Percentiles rank a stretch among this genome's conserved stretches.
Evolutionary conservation across 2,888 invertebrate species (phyloP).

Genomic region (Caenorhabditis japonica): DNA sequence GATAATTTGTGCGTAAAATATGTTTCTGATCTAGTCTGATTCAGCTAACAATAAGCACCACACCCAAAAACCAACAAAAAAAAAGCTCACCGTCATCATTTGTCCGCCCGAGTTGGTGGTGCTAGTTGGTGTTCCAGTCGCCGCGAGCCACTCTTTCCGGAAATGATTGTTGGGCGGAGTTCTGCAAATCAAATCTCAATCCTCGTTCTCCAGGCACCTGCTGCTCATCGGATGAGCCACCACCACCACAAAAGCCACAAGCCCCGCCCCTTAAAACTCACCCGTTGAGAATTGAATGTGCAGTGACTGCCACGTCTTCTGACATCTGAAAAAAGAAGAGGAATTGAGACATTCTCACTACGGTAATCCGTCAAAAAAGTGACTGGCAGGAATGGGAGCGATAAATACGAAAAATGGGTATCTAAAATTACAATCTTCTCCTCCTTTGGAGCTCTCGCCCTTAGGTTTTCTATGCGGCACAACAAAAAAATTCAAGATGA

Average conservation of each 20-base stretch:
- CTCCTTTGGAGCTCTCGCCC: not conserved
- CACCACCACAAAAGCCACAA: no score
- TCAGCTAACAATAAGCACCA: no score
- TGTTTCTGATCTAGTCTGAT: no score
- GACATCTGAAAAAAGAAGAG: conserved; percentile 46
- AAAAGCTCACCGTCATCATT: conserved; percentile 52
- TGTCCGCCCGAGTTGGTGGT: conserved; percentile 48
- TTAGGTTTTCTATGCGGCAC: no score
- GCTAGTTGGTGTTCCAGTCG: conserved; percentile 26
- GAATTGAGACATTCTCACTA: conserved; percentile 11
- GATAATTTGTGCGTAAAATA: no score
- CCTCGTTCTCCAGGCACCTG: conserved; percentile 11
- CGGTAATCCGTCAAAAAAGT: conserved; percentile 53
- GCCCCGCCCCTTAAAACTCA: conserved; percentile 28
- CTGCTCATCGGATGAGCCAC: conserved; percentile 6
- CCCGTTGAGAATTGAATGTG: conserved; percentile 45
- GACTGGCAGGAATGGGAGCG: conserved; percentile 31
- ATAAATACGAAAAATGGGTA: conserved; percentile 35
- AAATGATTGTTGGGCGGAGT: conserved; percentile 41
- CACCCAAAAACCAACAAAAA: conserved; percentile 23
- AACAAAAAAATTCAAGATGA: no score
- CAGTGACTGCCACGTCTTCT: conserved; percentile 53
- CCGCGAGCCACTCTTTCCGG: conserved; percentile 49
- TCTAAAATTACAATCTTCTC: conserved; percentile 47
- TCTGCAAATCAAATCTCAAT: conserved; percentile 24